A percentile compares a stretch with the other conserved stretches of the same genome.
phyloP scores from a whole-genome alignment of 2,888 invertebrate genomes.

The Carpatolechia fugitivella region DNA sequence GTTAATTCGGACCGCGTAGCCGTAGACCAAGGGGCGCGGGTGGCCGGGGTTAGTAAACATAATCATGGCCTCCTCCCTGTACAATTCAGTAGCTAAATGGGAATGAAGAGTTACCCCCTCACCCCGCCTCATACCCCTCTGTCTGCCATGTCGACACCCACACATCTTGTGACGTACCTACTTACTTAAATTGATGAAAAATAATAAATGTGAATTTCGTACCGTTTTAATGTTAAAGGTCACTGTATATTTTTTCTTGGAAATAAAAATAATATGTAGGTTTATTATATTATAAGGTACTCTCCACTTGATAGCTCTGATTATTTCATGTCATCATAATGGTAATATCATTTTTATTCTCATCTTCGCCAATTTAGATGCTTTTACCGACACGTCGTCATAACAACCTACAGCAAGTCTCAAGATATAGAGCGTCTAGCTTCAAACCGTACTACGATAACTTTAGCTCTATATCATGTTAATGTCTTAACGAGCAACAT shows the following conservation, averaged over 20 bases:
- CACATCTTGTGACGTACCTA: slow-evolving; percentile 55
- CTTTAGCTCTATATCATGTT: no score
- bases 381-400: no score
- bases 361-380: no score
- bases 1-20: slow-evolving; percentile 71
- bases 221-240: neutral
- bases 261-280: slow-evolving; percentile 32
- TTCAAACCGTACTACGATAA: no score
- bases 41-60: slow-evolving; percentile 71
- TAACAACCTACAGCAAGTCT: no score
- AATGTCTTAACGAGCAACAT: no score
- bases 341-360: no score
- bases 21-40: slow-evolving; percentile 58
- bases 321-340: no score
- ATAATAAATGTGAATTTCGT: neutral
- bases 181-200: slow-evolving; percentile 43
- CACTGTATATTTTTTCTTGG: slow-evolving; percentile 13
- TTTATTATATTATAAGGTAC: no score
- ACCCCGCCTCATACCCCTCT: slow-evolving; percentile 41
- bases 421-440: no score
- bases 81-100: slow-evolving; percentile 75
- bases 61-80: slow-evolving; percentile 71
- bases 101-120: slow-evolving; percentile 66
- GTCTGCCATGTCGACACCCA: slow-evolving; percentile 56
- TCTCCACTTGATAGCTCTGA: no score